Percentiles rank a stretch among this genome's conserved stretches.
These are phyloP conservation scores for Actinernus sp. DNA, from an alignment of 92 coral and sea anemone species.

Conservation along the genomic window DNA sequence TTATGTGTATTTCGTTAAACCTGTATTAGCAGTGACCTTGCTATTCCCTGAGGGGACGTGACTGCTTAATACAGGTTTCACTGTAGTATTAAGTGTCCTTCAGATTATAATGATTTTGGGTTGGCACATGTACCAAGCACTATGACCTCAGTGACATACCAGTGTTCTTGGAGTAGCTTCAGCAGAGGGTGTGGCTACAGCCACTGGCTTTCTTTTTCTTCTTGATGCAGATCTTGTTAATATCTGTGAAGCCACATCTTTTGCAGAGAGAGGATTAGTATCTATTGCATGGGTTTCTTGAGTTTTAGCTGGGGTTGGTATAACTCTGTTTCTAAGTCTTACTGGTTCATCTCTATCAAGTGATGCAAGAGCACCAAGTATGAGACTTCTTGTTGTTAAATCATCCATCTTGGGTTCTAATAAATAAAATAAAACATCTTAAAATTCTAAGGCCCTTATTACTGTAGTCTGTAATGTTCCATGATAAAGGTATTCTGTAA, in stretches of 20 bases:
- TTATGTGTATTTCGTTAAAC: no score
- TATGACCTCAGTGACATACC: conserved; percentile 55
- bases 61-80: no score
- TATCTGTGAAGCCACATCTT: conserved; percentile 42
- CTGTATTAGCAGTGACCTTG: no score
- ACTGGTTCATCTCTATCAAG: conserved; percentile 20
- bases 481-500: no score
- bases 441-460: no score
- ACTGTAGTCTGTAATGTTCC: no score
- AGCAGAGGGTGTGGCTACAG: conserved; percentile 50
- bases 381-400: conserved; percentile 69
- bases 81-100: no score
- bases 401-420: no score
- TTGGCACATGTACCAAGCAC: no score
- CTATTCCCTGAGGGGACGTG: no score
- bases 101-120: no score
- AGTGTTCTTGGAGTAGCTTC: conserved; percentile 78
- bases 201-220: conserved; percentile 12
- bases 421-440: no score
- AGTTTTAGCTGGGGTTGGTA: conserved; percentile 12
- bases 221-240: conserved; percentile 45
- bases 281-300: conserved; percentile 1
- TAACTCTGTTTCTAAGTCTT: conserved; percentile 12
- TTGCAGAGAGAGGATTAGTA: conserved; percentile 10
- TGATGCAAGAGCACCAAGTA: conserved; percentile 60